Percentiles rank a stretch among this genome's conserved stretches.
Conservation (phyloP, 2,797 vertebrate species). For the Microctenopoma lineatum region DNA sequence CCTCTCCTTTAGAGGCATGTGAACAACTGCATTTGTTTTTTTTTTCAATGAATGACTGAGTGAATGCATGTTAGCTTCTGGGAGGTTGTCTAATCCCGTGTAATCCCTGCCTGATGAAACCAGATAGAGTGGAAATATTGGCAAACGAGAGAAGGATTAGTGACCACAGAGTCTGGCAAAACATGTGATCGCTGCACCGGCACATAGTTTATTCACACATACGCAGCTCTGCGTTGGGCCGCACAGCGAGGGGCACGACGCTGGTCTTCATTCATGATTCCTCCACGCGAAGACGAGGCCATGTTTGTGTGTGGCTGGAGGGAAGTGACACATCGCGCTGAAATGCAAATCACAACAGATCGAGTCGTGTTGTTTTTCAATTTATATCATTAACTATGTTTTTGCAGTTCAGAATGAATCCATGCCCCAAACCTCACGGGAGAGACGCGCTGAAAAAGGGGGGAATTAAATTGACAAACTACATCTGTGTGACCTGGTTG, state of each 20-base stretch:
- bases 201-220: conserved; percentile 69
- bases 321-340: not conserved
- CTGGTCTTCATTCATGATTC: conserved; percentile 56
- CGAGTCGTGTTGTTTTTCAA: not conserved
- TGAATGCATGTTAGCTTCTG: conserved; percentile 73
- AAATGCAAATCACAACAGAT: not conserved
- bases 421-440: not conserved
- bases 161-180: conserved; percentile 25
- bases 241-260: conserved; percentile 16
- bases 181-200: conserved; percentile 69
- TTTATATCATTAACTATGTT: not conserved
- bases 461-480: conserved; percentile 11
- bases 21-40: conserved; percentile 60
- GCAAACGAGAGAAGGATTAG: too few relatives aligned
- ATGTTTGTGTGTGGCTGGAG: not conserved
- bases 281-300: not conserved
- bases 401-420: not conserved
- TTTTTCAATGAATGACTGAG: conserved; percentile 81
- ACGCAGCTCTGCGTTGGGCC: conserved; percentile 41
- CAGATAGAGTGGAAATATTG: conserved; percentile 81
- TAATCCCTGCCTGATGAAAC: conserved; percentile 84
- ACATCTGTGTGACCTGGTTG: conserved; percentile 21
- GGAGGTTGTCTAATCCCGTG: conserved; percentile 80
- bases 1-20: conserved; percentile 36
- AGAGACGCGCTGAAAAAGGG: too few relatives aligned